Percentiles rank a stretch among this genome's conserved stretches.
phyloP scores from a whole-genome alignment of 2,888 invertebrate species.

The Pelosia muscerda region DNA sequence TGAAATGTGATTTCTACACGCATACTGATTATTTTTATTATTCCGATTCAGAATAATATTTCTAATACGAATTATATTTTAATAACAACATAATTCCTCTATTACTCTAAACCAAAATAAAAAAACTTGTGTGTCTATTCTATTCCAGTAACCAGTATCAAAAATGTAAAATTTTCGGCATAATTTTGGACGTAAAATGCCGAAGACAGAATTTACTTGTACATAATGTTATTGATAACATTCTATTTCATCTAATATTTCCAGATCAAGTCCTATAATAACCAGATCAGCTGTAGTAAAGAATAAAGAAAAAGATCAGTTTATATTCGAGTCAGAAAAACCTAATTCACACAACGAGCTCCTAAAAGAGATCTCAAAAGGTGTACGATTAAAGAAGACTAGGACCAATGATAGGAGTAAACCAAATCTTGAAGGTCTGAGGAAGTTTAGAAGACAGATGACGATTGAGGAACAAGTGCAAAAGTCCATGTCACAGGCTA shows the following conservation, averaged over 20 bases:
- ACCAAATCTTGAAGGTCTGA: slow-evolving; percentile 93
- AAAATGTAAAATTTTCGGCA: not conserved
- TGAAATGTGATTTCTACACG: not conserved
- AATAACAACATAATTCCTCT: not conserved
- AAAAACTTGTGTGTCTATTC: not conserved
- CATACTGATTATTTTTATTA: not conserved
- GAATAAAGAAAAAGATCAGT: slow-evolving; percentile 88
- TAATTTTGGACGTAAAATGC: not conserved
- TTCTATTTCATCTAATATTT: slow-evolving; percentile 37
- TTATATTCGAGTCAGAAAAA: slow-evolving; percentile 95
- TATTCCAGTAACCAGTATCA: not conserved
- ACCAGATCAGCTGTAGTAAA: slow-evolving; percentile 88
- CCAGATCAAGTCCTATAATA: slow-evolving; percentile 88
- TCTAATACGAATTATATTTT: not conserved
- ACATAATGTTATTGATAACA: not conserved
- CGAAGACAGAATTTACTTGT: no score
- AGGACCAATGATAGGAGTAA: slow-evolving; percentile 95
- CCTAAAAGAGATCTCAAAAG: slow-evolving; percentile 93
- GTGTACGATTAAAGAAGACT: slow-evolving; percentile 91
- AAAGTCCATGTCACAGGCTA: slow-evolving; percentile 91
- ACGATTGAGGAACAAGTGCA: slow-evolving; percentile 96
- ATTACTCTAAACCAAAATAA: not conserved
- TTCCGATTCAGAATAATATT: slow-evolving; percentile 5
- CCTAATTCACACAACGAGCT: slow-evolving; percentile 92
- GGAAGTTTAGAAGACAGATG: slow-evolving; percentile 95